phyloP scores from a whole-genome alignment of 2,888 invertebrate genomes.

The Hirudinaria manillensis region DNA sequence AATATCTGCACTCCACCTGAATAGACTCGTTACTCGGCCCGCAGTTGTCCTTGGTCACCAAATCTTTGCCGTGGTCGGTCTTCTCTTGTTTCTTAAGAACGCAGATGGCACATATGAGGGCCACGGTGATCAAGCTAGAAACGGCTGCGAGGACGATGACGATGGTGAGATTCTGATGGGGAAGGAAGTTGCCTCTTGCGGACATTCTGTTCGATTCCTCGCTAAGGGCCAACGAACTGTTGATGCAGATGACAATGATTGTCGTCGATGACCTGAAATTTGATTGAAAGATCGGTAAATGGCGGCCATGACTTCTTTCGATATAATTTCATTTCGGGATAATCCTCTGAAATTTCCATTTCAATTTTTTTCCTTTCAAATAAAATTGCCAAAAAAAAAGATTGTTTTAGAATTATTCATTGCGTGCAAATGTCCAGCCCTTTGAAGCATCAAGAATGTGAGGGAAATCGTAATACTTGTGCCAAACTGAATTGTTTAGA shows the following conservation, averaged over 20 bases:
- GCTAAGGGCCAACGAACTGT: slow-evolving; percentile 6
- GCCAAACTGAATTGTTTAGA: too few relatives aligned
- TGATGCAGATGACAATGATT: slow-evolving; percentile 4
- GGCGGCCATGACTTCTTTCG: too few relatives aligned
- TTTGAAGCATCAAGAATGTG: too few relatives aligned
- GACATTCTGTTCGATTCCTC: background rate
- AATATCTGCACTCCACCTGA: too few relatives aligned
- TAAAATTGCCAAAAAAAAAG: background rate
- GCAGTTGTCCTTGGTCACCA: too few relatives aligned
- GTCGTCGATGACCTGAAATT: background rate
- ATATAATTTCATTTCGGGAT: background rate
- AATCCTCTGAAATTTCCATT: background rate
- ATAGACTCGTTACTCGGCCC: too few relatives aligned
- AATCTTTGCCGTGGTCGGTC: too few relatives aligned
- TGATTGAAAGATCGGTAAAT: background rate
- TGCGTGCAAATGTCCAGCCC: too few relatives aligned
- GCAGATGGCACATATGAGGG: slow-evolving; percentile 38
- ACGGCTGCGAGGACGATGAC: slow-evolving; percentile 37
- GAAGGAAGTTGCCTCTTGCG: background rate
- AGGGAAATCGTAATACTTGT: too few relatives aligned
- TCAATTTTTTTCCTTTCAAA: background rate
- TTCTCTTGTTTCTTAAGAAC: slow-evolving; percentile 30
- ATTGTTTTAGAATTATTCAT: too few relatives aligned
- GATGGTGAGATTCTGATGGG: slow-evolving; percentile 36
- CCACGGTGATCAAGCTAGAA: slow-evolving; percentile 36